Evolutionary conservation across 1,140 invertebrate species (phyloP).

Genomic region (Drosophila obscura): DNA sequence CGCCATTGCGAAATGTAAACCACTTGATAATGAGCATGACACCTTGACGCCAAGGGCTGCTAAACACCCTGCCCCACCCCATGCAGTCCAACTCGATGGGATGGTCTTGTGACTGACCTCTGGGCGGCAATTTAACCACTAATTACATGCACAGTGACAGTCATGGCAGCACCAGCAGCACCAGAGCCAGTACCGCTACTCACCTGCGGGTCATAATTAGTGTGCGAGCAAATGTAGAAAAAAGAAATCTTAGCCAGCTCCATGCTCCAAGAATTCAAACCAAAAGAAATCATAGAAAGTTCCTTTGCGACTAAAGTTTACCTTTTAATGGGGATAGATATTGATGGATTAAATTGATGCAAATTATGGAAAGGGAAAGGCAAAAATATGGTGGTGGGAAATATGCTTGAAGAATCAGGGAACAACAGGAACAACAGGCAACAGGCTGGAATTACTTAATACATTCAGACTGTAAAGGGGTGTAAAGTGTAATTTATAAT

Average conservation of each 20-base stretch:
- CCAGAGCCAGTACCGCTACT: constrained; percentile 11
- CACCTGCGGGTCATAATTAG: constrained; percentile 79
- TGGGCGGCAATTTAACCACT: constrained; percentile 80
- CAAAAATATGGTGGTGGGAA: too few relatives aligned
- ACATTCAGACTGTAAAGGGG: too few relatives aligned
- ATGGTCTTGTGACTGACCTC: constrained; percentile 57
- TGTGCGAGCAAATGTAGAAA: constrained; percentile 75
- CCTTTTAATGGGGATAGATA: too few relatives aligned
- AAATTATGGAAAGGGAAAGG: too few relatives aligned
- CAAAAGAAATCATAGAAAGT: neutral
- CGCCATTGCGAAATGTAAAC: constrained; percentile 54
- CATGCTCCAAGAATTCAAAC: neutral
- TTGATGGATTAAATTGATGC: too few relatives aligned
- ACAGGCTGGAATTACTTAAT: too few relatives aligned
- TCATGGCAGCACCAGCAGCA: constrained; percentile 6
- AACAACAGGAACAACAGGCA: too few relatives aligned
- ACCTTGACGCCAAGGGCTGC: constrained; percentile 45
- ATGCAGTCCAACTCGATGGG: neutral
- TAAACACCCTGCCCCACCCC: constrained; percentile 12
- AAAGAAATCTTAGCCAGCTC: constrained; percentile 56
- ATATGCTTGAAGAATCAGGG: too few relatives aligned
- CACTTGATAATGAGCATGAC: constrained; percentile 77
- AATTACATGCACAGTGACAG: constrained; percentile 72
- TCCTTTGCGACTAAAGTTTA: too few relatives aligned
- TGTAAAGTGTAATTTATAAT: too few relatives aligned